Evolutionary conservation across 1,140 invertebrate species (phyloP), one percentile per base, ranked within the genome.

Genomic region (Prorops nasuta): DNA sequence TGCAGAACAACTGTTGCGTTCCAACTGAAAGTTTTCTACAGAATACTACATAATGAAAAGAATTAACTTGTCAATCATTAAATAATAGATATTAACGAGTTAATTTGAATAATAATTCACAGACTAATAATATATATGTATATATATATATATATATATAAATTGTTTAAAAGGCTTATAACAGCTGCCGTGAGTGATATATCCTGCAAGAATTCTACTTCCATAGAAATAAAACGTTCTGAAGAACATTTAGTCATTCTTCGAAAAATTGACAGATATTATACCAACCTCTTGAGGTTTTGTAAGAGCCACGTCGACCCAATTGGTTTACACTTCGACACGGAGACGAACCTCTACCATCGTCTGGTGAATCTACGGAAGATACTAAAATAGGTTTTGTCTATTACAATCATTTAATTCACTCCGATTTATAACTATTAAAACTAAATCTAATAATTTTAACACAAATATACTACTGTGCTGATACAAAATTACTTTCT

Each of bases 241-340:
- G 60, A 63, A 20, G 51, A 64, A 56, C 20, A 51, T 51, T 37
- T 31, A 16, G 44, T 39, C 54, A 56, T 56, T 56, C 50, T 24
- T 52, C 47, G 9, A n/a, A n/a, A n/a, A n/a, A n/a, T n/a, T n/a
- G n/a, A n/a, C n/a, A n/a, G n/a, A n/a, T n/a, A n/a, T n/a, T n/a
- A 44, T 51, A 80, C 83, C 81, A 68, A 91, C 88, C 89, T 86
- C 88, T 78, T 54, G 88, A 90, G 37, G 87, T 90, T 80, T 91
- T 91, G 76, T 90, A 91, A n/a, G 89, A 91, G 73, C 88, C 87
- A 54, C 89, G 81, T 18, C 89, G 82, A 49, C 87, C 88, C 44
- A 91, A 80, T 57, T 81, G 84, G 63, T 81, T 84, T 45, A 82
- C 77, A 47, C 83, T 85, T 67, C 84, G 81, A 69, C 84, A 84